Percentiles rank a stretch among this genome's conserved stretches.
These are phyloP conservation scores for Microchirus variegatus DNA, from an alignment of 2,797 vertebrate species.

Conservation along the genomic window DNA sequence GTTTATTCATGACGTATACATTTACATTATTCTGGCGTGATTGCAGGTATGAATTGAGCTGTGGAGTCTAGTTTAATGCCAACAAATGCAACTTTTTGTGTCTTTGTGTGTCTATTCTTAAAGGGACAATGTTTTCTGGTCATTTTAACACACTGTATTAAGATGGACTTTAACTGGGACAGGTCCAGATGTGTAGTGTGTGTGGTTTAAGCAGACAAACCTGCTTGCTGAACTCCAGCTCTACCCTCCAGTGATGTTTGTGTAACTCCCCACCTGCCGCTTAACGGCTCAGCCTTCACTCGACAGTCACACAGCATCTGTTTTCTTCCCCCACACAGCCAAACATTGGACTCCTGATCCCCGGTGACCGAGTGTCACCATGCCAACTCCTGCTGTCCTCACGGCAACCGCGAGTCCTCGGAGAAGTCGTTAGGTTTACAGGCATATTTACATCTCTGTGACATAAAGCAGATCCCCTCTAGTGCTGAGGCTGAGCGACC, in stretches of 20 bases:
- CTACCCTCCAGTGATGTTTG: slow-evolving; percentile 22
- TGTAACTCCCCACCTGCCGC: slow-evolving; percentile 7
- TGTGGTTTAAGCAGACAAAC: neutral
- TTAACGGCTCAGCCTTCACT: slow-evolving; percentile 17
- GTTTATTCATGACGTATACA: no score
- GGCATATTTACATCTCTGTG: slow-evolving; percentile 42
- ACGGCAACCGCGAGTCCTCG: slow-evolving; percentile 68
- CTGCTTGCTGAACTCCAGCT: neutral
- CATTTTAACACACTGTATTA: no score
- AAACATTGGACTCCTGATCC: slow-evolving; percentile 69
- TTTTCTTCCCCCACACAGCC: slow-evolving; percentile 63
- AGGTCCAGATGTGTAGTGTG: no score
- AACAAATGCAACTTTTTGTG: no score
- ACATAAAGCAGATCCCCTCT: slow-evolving; percentile 45
- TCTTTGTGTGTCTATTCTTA: no score
- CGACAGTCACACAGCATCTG: slow-evolving; percentile 55
- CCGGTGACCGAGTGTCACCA: slow-evolving; percentile 65
- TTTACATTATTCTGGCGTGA: no score
- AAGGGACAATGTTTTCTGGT: no score
- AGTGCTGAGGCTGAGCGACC: slow-evolving; percentile 11
- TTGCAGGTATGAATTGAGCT: no score
- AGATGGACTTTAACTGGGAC: no score
- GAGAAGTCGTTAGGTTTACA: slow-evolving; percentile 59
- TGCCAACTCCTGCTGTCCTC: slow-evolving; percentile 65
- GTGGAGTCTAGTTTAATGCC: no score